Evolutionary conservation across 2,888 invertebrate genomes (phyloP), one percentile per base, ranked within the genome.

Genomic region (Aporophyla nigra): DNA sequence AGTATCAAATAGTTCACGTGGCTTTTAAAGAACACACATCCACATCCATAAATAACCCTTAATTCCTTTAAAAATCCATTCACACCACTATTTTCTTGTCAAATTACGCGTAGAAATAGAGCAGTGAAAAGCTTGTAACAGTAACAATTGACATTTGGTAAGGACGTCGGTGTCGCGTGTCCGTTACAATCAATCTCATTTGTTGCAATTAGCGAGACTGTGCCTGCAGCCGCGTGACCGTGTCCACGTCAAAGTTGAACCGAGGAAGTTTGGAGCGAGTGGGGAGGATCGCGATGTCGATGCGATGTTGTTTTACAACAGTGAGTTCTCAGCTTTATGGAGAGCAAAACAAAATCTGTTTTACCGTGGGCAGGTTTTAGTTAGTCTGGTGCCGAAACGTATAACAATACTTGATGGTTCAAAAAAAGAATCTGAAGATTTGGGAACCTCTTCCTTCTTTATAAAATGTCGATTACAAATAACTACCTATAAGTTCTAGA

Each of bases 151-250:
- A 75, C 73, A 63, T 62, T 73, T 78, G 78, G 86, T 89, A 88
- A 87, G 89, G 75, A 80, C n/a, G 59, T 56, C 43, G 24, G 24
- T 79, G 82, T 85, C 82, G 51, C 71, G 65, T 92, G 93, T 93
- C 93, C 90, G 86, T 94, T 93, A 92, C 93, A 94, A 95, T 95
- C 94, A 94, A 93, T 94, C 93, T 93, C 92, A 93, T 95, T 95
- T 93, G 94, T 90, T 87, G 90, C 93, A 94, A 93, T 95, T 94
- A 94, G 92, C 82, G 87, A 75, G 83, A 87, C 91, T 80, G 75
- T 81, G 80, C 84, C 85, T 89, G 88, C 86, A 82, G 65, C 78
- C 77, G 81, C 46, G 75, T 72, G 82, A 71, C 80, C 79, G 76
- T 43, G 75, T 76, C 66, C 88, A 83, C 86, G 88, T 91, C 90